Base-by-base conservation (phyloP, 1,140 invertebrate genomes). In the Heliothis subflexa region DNA sequence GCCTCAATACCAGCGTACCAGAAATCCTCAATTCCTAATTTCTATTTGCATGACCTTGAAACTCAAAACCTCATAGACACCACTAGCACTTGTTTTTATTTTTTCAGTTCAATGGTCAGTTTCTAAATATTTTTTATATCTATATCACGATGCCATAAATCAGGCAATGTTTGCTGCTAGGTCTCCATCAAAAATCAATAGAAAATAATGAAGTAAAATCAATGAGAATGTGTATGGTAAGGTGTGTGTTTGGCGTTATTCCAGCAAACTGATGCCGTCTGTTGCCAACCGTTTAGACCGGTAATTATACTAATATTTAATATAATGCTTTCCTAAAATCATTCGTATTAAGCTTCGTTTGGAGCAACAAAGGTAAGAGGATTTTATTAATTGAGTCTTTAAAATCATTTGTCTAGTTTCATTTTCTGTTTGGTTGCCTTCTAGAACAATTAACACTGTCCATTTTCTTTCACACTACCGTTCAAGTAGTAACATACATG, bases 251-350 rank as follows among this genome's bases (percentile, higher is more conserved):
- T 68, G 64, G 64, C 64, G 21, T 25, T 12, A 25, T 68, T 68
- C 64, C 64, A 68, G n/a, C 12, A 14, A 50, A 9, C 18, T 12
- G 21, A 13, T 28, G 21, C 64, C 64, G 47, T 68, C 64, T 52
- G 64, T 52, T 68, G 64, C 64, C 64, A 52, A 68, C 64, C 47
- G 16, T 68, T 68, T 68, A 52, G 64, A 68, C 64, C 64, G 64
- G 64, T 68, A 68, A 68, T 68, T 68, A 68, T 47, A 28, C 11
- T 21, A 52, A 68, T 68, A 68, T 68, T 68, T 68, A n/a, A 68
- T 64, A 68, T 52, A 68, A 68, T 50, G 64, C 64, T 68, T 47
- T 40, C n/a, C 47, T 50, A 28, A 52, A 68, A 68, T 68, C 40
- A 64, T 68, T 68, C 25, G 16, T 49, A 52, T 25, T 52, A 66